Conservation (phyloP, 2,113 vertebrate genomes). For the Salvelinus fontinalis region DNA sequence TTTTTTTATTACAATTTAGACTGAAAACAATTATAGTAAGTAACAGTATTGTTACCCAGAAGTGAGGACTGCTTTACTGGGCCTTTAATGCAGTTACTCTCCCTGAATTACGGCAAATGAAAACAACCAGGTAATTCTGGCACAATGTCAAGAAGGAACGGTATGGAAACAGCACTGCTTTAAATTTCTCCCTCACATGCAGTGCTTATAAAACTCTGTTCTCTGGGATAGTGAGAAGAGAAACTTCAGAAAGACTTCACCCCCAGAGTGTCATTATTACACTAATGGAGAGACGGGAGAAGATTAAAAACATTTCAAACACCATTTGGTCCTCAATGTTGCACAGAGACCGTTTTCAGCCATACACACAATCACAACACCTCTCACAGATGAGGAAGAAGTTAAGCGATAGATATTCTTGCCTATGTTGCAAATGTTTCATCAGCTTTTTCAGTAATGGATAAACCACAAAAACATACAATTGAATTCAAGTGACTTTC, state of each 20-base stretch:
- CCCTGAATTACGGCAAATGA: no score
- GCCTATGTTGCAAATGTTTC: no score
- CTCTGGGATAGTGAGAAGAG: neutral
- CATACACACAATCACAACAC: neutral
- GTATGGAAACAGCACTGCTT: neutral
- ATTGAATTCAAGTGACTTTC: no score
- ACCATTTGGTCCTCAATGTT: constrained; percentile 54
- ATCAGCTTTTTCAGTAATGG: no score
- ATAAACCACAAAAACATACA: no score
- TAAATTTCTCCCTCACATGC: neutral
- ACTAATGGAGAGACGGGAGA: constrained; percentile 61
- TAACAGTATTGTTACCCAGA: no score
- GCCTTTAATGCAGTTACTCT: no score
- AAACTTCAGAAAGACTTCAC: constrained; percentile 36
- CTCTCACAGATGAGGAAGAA: neutral
- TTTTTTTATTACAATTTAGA: no score
- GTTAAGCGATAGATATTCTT: no score
- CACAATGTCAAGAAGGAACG: neutral
- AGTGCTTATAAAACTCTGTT: neutral
- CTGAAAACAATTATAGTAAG: no score
- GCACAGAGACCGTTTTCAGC: neutral
- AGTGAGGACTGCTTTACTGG: no score
- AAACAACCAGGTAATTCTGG: no score
- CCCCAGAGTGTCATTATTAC: constrained; percentile 46
- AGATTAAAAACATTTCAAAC: constrained; percentile 55